Conservation (phyloP, 2,113 vertebrate genomes). For the Elaphurus davidianus region DNA sequence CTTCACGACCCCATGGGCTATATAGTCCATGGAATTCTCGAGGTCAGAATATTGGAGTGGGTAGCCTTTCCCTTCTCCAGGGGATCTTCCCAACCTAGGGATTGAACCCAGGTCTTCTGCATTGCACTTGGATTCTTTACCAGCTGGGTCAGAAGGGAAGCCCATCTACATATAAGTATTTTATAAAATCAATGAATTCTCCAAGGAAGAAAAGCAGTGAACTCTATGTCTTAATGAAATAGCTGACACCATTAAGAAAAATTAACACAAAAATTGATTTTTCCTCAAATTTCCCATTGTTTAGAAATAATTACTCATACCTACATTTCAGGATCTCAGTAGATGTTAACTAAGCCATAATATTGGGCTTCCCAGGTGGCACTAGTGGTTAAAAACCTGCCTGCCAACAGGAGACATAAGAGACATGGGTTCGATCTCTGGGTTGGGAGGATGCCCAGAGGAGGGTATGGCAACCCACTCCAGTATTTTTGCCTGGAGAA, state of each 20-base stretch:
- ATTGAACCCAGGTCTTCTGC: not conserved
- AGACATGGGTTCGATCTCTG: not conserved
- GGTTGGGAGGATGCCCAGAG: not conserved
- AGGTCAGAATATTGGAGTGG: not conserved
- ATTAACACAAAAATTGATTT: not conserved
- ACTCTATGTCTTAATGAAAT: not conserved
- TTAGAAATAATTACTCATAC: not conserved
- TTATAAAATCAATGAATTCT: not conserved
- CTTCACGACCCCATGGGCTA: not conserved
- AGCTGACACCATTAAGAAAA: not conserved
- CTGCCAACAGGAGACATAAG: not conserved
- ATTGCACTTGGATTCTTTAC: not conserved
- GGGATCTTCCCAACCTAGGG: not conserved
- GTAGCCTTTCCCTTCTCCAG: not conserved
- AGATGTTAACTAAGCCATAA: not conserved
- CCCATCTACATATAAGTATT: not conserved
- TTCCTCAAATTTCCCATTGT: not conserved
- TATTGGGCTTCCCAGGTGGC: not conserved
- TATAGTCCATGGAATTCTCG: not conserved
- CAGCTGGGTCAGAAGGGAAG: not conserved
- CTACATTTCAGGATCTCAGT: not conserved
- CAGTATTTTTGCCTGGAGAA: not conserved
- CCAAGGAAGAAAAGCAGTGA: not conserved
- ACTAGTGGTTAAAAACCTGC: not conserved
- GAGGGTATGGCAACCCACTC: not conserved